phyloP scores from a whole-genome alignment of 1,140 invertebrate genomes.

The Aphelenchoides fujianensis region DNA sequence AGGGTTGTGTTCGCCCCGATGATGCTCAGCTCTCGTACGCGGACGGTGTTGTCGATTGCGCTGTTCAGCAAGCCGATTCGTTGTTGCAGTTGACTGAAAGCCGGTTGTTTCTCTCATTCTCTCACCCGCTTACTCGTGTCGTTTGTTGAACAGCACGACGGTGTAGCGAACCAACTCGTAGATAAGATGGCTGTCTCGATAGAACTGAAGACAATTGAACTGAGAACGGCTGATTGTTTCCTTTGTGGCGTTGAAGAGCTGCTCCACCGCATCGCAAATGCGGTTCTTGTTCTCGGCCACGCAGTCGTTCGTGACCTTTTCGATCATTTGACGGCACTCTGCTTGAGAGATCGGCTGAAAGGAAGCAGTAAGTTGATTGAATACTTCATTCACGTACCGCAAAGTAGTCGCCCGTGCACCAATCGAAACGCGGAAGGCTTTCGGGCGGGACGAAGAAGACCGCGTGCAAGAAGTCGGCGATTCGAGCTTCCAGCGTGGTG shows the following conservation, averaged over 20 bases:
- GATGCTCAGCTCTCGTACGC: slow-evolving; percentile 29
- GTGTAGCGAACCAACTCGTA: slow-evolving; percentile 26
- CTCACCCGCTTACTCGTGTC: slow-evolving; percentile 15
- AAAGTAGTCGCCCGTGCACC: slow-evolving; percentile 36
- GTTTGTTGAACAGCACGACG: slow-evolving; percentile 24
- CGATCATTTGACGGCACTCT: slow-evolving; percentile 28
- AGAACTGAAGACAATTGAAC: slow-evolving; percentile 19
- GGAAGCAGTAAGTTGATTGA: slow-evolving; percentile 13
- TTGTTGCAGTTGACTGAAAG: slow-evolving; percentile 26
- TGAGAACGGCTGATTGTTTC: slow-evolving; percentile 1
- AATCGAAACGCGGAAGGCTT: slow-evolving; percentile 22
- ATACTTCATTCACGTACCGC: slow-evolving; percentile 20
- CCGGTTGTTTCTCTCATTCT: not conserved
- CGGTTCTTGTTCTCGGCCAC: slow-evolving; percentile 22
- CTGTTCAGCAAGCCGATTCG: slow-evolving; percentile 24
- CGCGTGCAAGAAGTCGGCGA: slow-evolving; percentile 31
- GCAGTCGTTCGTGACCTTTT: slow-evolving; percentile 34
- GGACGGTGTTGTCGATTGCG: slow-evolving; percentile 19
- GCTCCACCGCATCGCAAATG: slow-evolving; percentile 24
- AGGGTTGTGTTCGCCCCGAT: slow-evolving; percentile 11
- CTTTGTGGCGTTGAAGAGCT: slow-evolving; percentile 23
- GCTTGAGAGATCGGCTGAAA: slow-evolving; percentile 21
- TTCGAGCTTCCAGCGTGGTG: slow-evolving; percentile 17
- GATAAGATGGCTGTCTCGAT: slow-evolving; percentile 26
- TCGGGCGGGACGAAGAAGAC: slow-evolving; percentile 35